Evolutionary conservation across 1,140 invertebrate species (phyloP), one percentile per base, ranked within the genome.

Genomic region (Cecropterus lyciades): DNA sequence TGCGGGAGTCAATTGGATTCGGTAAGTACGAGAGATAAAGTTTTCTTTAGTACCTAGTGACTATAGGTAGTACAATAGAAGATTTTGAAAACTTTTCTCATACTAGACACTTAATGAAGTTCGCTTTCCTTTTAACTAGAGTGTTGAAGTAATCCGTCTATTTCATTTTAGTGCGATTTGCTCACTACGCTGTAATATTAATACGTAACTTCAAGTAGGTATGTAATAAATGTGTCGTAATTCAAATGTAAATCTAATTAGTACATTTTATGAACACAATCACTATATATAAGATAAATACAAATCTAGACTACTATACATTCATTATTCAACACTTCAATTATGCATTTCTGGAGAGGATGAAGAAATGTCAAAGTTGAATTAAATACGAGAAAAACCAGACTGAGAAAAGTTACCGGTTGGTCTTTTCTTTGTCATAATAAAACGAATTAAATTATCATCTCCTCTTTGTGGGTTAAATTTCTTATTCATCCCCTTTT

Each of bases 1-100:
- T 48, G n/a, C 45, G n/a, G 45, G 48, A 51, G 45, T 51, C 59
- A 62, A 62, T 62, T 51, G 42, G 16, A 62, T 62, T 62, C 4
- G 30, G 14, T 48, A 46, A 48, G 42, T 17, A 43, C 13, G 13
- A 40, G 6, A 14, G n/a, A 43, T 14, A 3, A 43, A 43, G 13
- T 43, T 43, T 14, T 7, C 5, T 1, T 14, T 43, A 43, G 10
- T 14, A 5, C 13, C 3, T 14, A 14, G 6, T 13, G 5, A 11
- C 40, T 43, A 30, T 30, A 7, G 7, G 27, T 30, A 4, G 27
- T 7, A 30, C n/a, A n/a, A n/a, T n/a, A n/a, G 20, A 3, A n/a
- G 37, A 5, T 40, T 40, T 40, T 5, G 37, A n/a, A n/a, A 33
- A 33, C 30, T 33, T 33, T 24, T 24, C 1, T 24, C 20, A 10